phyloP scores from a whole-genome alignment of 2,113 vertebrate genomes.

The Trachemys scripta region DNA sequence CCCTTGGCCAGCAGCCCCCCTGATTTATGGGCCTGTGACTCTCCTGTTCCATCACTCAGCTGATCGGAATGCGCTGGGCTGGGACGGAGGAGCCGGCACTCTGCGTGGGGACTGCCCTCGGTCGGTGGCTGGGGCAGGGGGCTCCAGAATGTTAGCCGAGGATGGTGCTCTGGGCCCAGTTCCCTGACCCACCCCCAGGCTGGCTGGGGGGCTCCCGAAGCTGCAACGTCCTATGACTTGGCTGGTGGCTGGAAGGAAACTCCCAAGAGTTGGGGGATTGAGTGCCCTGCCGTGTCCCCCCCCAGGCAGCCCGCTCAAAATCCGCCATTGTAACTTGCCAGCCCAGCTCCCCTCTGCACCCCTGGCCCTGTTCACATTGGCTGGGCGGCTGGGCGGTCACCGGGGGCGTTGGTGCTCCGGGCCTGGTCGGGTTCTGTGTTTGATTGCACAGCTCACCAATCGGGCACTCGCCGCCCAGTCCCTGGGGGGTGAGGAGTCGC shows the following conservation, averaged over 20 bases:
- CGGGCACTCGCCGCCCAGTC: no score
- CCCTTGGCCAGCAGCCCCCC: background rate
- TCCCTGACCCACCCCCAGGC: background rate
- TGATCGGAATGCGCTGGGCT: background rate
- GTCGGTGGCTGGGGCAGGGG: background rate
- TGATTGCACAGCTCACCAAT: no score
- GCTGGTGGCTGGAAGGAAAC: background rate
- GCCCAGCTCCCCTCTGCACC: background rate
- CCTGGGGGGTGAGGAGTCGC: no score
- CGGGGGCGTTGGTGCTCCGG: no score
- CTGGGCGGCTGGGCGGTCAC: no score
- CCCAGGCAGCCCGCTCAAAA: background rate
- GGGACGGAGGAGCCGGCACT: background rate
- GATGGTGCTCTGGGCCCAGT: background rate
- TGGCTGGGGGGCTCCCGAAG: background rate
- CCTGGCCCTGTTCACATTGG: background rate
- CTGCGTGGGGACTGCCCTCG: background rate
- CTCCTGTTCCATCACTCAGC: background rate
- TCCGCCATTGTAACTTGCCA: background rate
- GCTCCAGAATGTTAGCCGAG: background rate
- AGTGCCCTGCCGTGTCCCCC: no score
- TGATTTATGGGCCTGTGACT: background rate
- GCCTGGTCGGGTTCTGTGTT: no score
- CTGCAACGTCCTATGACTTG: background rate
- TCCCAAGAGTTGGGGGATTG: background rate